Evolutionary conservation across 2,113 vertebrate genomes (phyloP), one percentile per base, ranked within the genome.

Genomic region (Pionites leucogaster): DNA sequence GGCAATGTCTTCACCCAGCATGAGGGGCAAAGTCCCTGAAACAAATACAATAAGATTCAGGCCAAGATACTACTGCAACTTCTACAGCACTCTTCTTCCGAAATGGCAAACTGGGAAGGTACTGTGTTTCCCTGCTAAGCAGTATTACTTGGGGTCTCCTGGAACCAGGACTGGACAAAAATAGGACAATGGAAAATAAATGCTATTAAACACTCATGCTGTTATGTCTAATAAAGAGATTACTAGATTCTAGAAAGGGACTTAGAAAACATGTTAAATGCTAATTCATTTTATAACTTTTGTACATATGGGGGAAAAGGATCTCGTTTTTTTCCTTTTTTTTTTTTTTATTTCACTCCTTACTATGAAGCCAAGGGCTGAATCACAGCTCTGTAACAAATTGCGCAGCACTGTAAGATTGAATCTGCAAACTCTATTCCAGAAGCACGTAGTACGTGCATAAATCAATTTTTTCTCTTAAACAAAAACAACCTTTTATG

Each of bases 311-410:
- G 10, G 4, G 12, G 6, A 79, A 52, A 85, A 77, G 2, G 20
- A 10, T 53, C 2, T 81, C 6, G 2, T 27, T 50, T 63, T 47
- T 55, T 31, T 41, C 12, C 35, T 4, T 3, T 39, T n/a, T n/a
- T 52, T 75, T 75, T 33, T 11, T 20, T 92, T 76, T 50, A 52
- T 85, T 83, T 84, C 6, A 39, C 75, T 83, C 50, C 53, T 72
- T 67, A 59, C 11, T 94, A 31, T 4, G 33, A 91, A 79, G 24
- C 31, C 52, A 35, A 74, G 28, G 17, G 5, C 59, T 86, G 86
- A 94, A 89, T 84, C 83, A 95, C 41, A 76, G 37, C 25, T 90
- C 82, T 87, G n/a, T 84, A 80, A 93, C 37, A 77, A 74, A 93
- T 85, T 67, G 28, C 79, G 71, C 74, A 82, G 29, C 20, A 29